Base-by-base conservation (phyloP, 1,140 invertebrate genomes). In the Aphidius gifuensis region DNA sequence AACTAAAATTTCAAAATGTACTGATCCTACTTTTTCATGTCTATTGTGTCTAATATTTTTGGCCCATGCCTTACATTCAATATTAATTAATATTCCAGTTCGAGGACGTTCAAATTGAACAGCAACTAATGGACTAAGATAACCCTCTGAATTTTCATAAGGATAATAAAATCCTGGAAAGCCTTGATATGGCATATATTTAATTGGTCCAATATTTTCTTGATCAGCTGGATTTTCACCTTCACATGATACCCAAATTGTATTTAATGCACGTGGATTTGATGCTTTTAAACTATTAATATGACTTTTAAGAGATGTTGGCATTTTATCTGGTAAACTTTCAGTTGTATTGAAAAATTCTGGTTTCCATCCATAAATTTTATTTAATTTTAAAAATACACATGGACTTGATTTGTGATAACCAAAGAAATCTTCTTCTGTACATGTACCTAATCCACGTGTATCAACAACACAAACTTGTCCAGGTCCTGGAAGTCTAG, bases 11-110 rank as follows among this genome's bases (percentile, higher is more conserved):
- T 96, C 93, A 75, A 96, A 94, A 76, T 94, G 92, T 16, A 94
- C 92, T 42, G 90, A 87, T 32, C 93, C 94, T 43, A 91, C 79
- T 69, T 87, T 84, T n/a, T 93, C 90, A 71, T 86, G 84, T 60
- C 89, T 84, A 75, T 90, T 87, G 70, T 93, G 91, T 9, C 82
- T 78, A 60, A 96, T 94, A 79, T 96, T 96, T 68, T 85, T 86
- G 53, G 93, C 92, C 91, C 92, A 96, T 6, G 92, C 92, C 74
- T 89, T 91, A 81, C 93, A 96, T 73, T 94, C 92, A 44, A 95
- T 85, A 75, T 94, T 93, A 71, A 96, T 92, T 40, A 95, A 82
- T 66, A 93, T 90, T 69, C 91, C 91, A 69, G 87, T 84, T 68
- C 80, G 85, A 64, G 92, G 91, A 69, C 89, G 85, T 64, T 86